These are phyloP conservation scores for Pangasius macronema DNA, from an alignment of 2,797 vertebrate species.

Conservation along the genomic window DNA sequence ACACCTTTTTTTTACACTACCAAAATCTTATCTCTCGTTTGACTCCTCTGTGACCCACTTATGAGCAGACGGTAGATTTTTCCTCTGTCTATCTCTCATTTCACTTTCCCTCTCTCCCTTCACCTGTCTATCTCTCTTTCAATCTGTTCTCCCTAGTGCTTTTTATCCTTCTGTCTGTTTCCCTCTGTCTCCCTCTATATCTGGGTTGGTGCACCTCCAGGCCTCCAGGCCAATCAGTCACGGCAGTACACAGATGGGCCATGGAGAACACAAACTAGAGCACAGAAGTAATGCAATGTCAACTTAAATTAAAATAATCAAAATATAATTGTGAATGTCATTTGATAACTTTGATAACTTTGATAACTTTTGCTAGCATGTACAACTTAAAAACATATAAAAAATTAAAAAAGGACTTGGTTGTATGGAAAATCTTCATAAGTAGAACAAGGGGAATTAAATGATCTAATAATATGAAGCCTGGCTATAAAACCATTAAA, in stretches of 20 bases:
- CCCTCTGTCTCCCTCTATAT: conserved; percentile 1
- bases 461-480: background rate
- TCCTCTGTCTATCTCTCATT: background rate
- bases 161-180: background rate
- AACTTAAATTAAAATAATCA: conserved; percentile 7
- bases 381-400: background rate
- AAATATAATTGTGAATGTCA: background rate
- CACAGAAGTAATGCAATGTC: background rate
- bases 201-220: background rate
- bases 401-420: background rate
- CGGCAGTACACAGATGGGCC: background rate
- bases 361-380: background rate
- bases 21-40: background rate
- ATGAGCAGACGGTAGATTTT: background rate
- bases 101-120: background rate
- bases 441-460: background rate
- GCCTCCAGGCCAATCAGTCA: conserved; percentile 13
- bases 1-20: background rate
- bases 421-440: background rate
- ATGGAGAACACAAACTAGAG: background rate
- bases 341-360: background rate
- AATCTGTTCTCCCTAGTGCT: background rate
- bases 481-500: background rate
- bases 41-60: background rate
- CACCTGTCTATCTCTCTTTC: background rate